Evolutionary conservation across 2,113 vertebrate species (phyloP), one percentile per base, ranked within the genome.

Genomic region (zebrafish (Danio rerio)): DNA sequence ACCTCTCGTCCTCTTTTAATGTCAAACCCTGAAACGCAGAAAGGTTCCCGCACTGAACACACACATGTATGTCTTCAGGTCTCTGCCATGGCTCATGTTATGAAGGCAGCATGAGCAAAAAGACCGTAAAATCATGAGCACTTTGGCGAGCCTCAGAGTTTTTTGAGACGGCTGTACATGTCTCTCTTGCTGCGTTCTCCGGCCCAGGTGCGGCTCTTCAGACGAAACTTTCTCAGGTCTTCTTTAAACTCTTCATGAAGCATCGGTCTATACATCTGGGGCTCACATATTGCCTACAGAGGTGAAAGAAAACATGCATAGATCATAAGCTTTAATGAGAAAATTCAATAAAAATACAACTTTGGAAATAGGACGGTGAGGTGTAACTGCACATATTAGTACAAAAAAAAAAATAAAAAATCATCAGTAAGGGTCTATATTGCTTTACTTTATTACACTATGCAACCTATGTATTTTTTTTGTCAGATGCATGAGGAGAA

Each of bases 101-200:
- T 61, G 50, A 77, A 66, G 70, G 43, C 66, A 69, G 40, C 42
- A 66, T 71, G 59, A 59, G 62, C 42, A 18, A 78, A 18, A 45
- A 77, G 83, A 75, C 18, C 82, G 78, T 74, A 16, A 61, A 69
- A 52, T 31, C 5, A 55, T 76, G 11, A 15, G 12, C 9, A 10
- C 10, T 13, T 18, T 11, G 49, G 8, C 16, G 18, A 5, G 49
- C 0, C 81, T 94, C 87, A 99, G 65, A 97, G 94, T 75, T 98
- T 99, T 94, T 99, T 98, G 71, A 99, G 93, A 0, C 97, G 95
- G 63, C 96, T 96, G 91, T 99, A 99, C 91, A 98, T 94, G 55
- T 98, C 96, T 56, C 97, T 88, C 83, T 98, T 99, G 93, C 98
- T 99, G 89, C 94, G 96, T 87, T 99, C 98, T 0, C 96, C 96